Evolutionary conservation across 2,888 invertebrate species (phyloP).

Genomic region (Eucera pruinosa): DNA sequence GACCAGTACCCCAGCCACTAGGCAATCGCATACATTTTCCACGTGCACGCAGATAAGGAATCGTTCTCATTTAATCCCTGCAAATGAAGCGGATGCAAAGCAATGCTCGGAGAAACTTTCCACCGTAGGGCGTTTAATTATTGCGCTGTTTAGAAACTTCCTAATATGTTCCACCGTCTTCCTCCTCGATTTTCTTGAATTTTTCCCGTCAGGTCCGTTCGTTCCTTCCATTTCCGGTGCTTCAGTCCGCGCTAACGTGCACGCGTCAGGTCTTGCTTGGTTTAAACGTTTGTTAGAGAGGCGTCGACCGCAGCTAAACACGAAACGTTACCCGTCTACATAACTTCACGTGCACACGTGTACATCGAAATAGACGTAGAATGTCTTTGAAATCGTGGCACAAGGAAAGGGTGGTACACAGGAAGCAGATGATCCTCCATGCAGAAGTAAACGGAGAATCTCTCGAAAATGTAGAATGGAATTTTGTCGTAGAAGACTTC

Average conservation of each 20-base stretch:
- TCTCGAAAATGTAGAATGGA: too few relatives aligned
- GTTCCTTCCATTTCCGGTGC: background rate
- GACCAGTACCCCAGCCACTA: background rate
- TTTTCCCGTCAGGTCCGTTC: conserved; percentile 1
- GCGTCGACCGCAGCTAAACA: conserved; percentile 27
- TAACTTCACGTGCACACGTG: too few relatives aligned
- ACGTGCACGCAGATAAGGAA: background rate
- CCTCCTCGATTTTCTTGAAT: conserved; percentile 25
- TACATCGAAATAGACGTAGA: too few relatives aligned
- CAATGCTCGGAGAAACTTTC: conserved; percentile 3
- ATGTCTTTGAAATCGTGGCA: too few relatives aligned
- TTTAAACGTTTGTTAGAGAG: conserved; percentile 52
- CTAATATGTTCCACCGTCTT: background rate
- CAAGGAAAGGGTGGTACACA: too few relatives aligned
- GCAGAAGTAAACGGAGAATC: too few relatives aligned
- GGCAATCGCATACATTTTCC: conserved; percentile 3
- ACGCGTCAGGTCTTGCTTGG: conserved; percentile 5
- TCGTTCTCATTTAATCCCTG: conserved; percentile 6
- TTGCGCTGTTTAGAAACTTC: conserved; percentile 38
- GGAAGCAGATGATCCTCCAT: too few relatives aligned
- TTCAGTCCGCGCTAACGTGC: background rate
- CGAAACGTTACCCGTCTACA: background rate
- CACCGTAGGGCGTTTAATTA: conserved; percentile 31
- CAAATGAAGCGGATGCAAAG: conserved; percentile 37
- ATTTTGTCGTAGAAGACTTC: too few relatives aligned